Base-by-base conservation (phyloP, 2,797 vertebrate genomes). In the Hybognathus amarus region DNA sequence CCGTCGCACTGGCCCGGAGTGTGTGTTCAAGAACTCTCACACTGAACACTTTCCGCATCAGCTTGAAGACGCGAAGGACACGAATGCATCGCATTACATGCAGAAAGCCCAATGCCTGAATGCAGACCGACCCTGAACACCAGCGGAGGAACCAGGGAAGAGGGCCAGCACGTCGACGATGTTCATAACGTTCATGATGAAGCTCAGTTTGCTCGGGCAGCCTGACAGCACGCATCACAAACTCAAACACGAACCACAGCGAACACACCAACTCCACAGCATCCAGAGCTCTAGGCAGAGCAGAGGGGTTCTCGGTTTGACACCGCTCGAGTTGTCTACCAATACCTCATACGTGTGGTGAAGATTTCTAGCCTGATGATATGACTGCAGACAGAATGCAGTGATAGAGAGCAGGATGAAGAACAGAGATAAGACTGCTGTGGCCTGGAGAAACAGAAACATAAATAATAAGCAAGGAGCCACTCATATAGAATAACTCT, bases 11-110 rank as follows among this genome's bases (percentile, higher is more conserved):
- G 79, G 95, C 95, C 85, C 94, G 88, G 59, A 96, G 94, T 10
- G 96, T 95, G 80, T 96, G 95, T 33, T 94, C 94, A 70, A 96
- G 92, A 81, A 96, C 95, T 85, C 95, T 93, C 85, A 96, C 91
- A 33, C 94, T 94, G 71, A 96, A 94, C 5, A 96, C 95, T 87
- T 95, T 94, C 40, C 93, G 93, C 9, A 95, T 96, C 86, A 96
- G 93, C 88, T 96, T 96, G 92, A 96, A 96, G 91, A 96, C 94
- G 89, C 94, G 93, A 83, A 96, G 90, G 87, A 96, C 94, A 80
- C 96, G 94, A 88, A 96, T 94, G 5, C 96, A 96, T 77, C 96
- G 94, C 74, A 96, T 95, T 83, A 95, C 95, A 90, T 94, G 93
- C 88, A 96, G 94, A 89, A 96, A 96, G 87, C 95, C 95, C 83